Conservation (phyloP, 2,113 vertebrate genomes). For the Cisticola juncidis region DNA sequence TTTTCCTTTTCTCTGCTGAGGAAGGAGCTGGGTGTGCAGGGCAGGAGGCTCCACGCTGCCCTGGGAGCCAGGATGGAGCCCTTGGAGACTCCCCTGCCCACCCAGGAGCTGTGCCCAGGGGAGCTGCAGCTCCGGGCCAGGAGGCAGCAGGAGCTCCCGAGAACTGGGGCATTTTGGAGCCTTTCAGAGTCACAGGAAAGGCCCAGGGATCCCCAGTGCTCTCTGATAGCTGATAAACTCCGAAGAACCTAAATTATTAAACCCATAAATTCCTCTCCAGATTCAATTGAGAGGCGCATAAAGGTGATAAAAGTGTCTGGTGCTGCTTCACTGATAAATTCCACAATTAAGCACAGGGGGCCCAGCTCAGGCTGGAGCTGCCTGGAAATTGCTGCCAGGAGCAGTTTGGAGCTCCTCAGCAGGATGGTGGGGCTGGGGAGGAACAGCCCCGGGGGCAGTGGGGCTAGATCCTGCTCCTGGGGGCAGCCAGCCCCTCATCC, state of each 20-base stretch:
- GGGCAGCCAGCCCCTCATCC: no score
- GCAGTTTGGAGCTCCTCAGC: not conserved
- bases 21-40: accelerated
- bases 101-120: not conserved
- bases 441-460: no score
- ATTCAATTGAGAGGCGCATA: not conserved
- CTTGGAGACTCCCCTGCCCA: not conserved
- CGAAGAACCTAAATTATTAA: not conserved
- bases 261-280: not conserved
- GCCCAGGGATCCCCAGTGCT: not conserved
- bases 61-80: accelerated
- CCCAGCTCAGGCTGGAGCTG: not conserved
- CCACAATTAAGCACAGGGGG: not conserved
- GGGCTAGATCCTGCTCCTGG: no score
- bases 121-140: not conserved
- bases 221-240: not conserved
- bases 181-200: accelerated
- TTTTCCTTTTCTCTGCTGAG: not conserved
- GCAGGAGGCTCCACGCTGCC: not conserved
- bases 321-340: not conserved
- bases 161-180: accelerated
- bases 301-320: not conserved
- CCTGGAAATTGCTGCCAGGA: accelerated
- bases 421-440: no score
- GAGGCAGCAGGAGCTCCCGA: not conserved